Evolutionary conservation across 2,797 vertebrate genomes (phyloP).

Genomic region (Acomys russatus): DNA sequence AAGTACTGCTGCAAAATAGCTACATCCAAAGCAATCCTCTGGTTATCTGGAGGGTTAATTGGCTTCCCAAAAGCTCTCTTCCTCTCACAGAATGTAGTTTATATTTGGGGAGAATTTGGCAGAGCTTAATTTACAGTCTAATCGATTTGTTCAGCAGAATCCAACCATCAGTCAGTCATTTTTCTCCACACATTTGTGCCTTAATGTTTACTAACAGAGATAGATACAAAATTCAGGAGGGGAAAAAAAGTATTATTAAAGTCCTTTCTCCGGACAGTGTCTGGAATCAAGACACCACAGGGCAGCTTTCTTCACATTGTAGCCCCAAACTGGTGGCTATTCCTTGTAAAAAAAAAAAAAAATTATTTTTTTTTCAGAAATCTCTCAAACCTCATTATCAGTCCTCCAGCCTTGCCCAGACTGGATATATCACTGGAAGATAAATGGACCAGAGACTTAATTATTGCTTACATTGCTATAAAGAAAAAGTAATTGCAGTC

Average conservation of each 20-base stretch:
- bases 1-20: not conserved
- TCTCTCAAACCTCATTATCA: constrained; percentile 48
- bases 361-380: no score
- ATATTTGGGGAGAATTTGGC: constrained; percentile 77
- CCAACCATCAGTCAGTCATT: constrained; percentile 66
- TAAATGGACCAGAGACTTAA: constrained; percentile 24
- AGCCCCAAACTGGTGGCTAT: not conserved
- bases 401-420: not conserved
- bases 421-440: not conserved
- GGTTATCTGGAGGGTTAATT: constrained; percentile 70
- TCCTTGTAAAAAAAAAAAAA: not conserved
- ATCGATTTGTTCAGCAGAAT: constrained; percentile 67
- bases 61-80: constrained; percentile 69
- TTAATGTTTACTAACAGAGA: constrained; percentile 66
- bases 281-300: constrained; percentile 26
- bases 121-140: constrained; percentile 75
- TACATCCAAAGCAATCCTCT: constrained; percentile 25
- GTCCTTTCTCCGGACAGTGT: constrained; percentile 32
- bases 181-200: constrained; percentile 51
- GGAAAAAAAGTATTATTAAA: constrained; percentile 36
- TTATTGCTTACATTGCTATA: constrained; percentile 60
- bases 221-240: constrained; percentile 68
- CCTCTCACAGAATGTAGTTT: constrained; percentile 79
- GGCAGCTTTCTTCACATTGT: constrained; percentile 17
- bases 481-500: constrained; percentile 59